A percentile compares a stretch with the other conserved stretches of the same genome.
phyloP scores from a whole-genome alignment of 1,140 invertebrate genomes.

The Pogonognathellus flavescens region DNA sequence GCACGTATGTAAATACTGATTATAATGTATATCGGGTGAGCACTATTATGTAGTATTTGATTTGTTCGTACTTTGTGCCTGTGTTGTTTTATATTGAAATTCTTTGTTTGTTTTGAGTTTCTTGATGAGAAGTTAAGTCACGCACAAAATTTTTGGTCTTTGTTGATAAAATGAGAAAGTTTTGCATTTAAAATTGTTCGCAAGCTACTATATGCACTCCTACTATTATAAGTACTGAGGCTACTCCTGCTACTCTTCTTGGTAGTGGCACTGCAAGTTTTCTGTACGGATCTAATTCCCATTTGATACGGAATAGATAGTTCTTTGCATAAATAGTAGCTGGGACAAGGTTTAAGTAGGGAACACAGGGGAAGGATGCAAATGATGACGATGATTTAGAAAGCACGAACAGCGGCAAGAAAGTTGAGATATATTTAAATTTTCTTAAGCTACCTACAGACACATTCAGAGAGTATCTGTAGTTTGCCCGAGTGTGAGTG shows the following conservation, averaged over 20 bases:
- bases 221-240: too few species aligned
- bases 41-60: too few species aligned
- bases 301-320: conserved; percentile 19
- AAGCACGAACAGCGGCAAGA: neutral
- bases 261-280: neutral
- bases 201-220: neutral
- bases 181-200: conserved; percentile 30
- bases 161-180: conserved; percentile 45
- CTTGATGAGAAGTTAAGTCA: conserved; percentile 8
- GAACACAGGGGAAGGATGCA: conserved; percentile 24
- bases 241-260: too few species aligned
- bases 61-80: neutral
- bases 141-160: conserved; percentile 34
- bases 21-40: too few species aligned
- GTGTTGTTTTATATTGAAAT: neutral
- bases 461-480: neutral
- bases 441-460: neutral
- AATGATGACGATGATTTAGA: conserved; percentile 33
- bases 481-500: too few species aligned
- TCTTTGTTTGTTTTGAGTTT: neutral
- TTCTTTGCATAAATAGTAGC: conserved; percentile 41
- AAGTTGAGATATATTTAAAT: too few species aligned
- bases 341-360: neutral
- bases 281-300: conserved; percentile 22
- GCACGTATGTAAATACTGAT: too few species aligned